Evolutionary conservation across 2,888 invertebrate species (phyloP).

Genomic region (Spilosoma lubricipeda): DNA sequence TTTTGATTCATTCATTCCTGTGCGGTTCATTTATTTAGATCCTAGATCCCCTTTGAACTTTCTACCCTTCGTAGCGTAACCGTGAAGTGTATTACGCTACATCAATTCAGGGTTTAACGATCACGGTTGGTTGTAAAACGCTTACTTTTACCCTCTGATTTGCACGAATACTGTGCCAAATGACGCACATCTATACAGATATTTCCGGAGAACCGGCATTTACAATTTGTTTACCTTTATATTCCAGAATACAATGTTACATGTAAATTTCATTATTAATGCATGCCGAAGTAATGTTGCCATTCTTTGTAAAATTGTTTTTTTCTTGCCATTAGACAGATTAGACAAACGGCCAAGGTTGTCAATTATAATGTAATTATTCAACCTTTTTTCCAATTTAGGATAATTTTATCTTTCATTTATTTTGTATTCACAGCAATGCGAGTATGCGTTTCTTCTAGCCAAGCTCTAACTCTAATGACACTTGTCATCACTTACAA

Average conservation of each 20-base stretch:
- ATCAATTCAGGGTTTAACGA: constrained; percentile 34
- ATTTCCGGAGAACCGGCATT: constrained; percentile 41
- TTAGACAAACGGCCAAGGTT: neutral
- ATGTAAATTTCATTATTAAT: neutral
- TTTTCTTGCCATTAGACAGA: neutral
- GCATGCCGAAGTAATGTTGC: neutral
- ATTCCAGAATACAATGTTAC: neutral
- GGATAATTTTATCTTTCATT: neutral
- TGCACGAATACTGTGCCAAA: constrained; percentile 40
- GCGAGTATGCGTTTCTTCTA: neutral
- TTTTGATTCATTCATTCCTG: constrained; percentile 1
- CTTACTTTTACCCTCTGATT: constrained; percentile 37
- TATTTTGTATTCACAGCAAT: neutral
- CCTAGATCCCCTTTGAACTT: constrained; percentile 35
- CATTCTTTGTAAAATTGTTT: neutral
- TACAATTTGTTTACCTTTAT: constrained; percentile 17
- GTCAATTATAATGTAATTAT: neutral
- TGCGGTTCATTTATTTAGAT: constrained; percentile 27
- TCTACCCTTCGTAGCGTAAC: constrained; percentile 30
- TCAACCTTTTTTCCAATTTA: neutral
- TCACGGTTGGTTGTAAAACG: constrained; percentile 31
- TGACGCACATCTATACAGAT: constrained; percentile 41
- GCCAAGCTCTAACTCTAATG: neutral
- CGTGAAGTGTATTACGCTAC: constrained; percentile 14
- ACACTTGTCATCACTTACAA: neutral